Evolutionary conservation across 2,888 invertebrate species (phyloP).

Genomic region (Sturmia bella): DNA sequence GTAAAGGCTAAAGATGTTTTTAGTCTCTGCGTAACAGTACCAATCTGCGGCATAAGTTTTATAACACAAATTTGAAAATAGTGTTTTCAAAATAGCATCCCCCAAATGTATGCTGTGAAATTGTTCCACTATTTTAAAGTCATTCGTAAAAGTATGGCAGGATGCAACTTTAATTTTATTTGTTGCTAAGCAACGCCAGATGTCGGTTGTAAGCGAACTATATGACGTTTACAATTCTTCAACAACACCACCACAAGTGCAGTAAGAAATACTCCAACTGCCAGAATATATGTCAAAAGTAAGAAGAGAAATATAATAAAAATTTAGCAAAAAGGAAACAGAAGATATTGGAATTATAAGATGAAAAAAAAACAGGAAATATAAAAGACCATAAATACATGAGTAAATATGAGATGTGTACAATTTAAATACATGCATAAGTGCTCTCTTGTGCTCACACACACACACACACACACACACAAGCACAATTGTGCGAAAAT

Average conservation of each 20-base stretch:
- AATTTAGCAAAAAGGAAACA: not conserved
- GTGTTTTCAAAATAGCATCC: not conserved
- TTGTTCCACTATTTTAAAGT: too few relatives aligned
- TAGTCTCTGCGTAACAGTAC: too few relatives aligned
- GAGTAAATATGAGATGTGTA: slow-evolving; percentile 31
- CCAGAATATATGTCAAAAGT: slow-evolving; percentile 53
- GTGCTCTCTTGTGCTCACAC: slow-evolving; percentile 6
- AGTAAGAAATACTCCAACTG: slow-evolving; percentile 13
- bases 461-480: not conserved
- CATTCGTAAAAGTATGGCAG: not conserved
- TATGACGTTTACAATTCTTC: slow-evolving; percentile 42
- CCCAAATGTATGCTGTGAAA: not conserved
- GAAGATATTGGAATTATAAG: slow-evolving; percentile 41
- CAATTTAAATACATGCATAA: slow-evolving; percentile 28
- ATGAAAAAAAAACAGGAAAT: slow-evolving; percentile 21
- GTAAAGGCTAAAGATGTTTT: too few relatives aligned
- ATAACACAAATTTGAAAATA: not conserved
- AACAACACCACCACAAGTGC: slow-evolving; percentile 11
- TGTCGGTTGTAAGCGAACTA: slow-evolving; percentile 45
- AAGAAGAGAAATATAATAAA: slow-evolving; percentile 44
- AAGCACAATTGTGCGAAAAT: slow-evolving; percentile 9
- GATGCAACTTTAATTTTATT: slow-evolving; percentile 12
- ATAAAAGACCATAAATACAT: slow-evolving; percentile 35
- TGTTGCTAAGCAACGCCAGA: slow-evolving; percentile 63
- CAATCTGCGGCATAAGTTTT: not conserved